phyloP scores from a whole-genome alignment of 2,888 invertebrate genomes.

The Cosmia pyralina region DNA sequence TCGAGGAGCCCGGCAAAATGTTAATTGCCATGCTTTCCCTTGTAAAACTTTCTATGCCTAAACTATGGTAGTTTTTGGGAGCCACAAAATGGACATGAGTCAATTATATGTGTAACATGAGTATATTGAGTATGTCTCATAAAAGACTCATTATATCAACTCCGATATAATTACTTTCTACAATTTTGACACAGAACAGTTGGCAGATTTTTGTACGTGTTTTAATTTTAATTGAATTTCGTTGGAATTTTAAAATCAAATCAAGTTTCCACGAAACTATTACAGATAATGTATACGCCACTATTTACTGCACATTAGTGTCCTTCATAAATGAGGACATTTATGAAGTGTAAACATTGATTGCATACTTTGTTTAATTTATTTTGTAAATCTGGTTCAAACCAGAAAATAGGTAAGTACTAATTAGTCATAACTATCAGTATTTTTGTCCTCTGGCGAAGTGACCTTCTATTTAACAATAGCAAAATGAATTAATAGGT shows the following conservation, averaged over 20 bases:
- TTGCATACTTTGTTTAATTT: constrained; percentile 12
- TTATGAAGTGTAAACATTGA: constrained; percentile 18
- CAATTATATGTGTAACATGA: neutral
- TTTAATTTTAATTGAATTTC: neutral
- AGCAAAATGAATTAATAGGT: constrained; percentile 9
- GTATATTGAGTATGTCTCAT: neutral
- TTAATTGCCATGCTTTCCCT: neutral
- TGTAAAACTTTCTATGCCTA: neutral
- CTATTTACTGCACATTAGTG: constrained; percentile 5
- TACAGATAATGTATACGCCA: neutral
- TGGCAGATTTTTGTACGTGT: neutral
- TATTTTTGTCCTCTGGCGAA: constrained; percentile 12
- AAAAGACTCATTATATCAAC: neutral
- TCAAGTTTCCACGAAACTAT: neutral
- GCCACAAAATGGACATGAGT: neutral
- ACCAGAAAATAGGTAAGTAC: neutral
- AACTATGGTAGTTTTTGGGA: neutral
- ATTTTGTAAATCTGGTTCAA: constrained; percentile 15
- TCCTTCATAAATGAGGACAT: constrained; percentile 14
- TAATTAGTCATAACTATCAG: neutral
- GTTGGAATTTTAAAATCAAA: neutral
- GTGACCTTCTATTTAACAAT: constrained; percentile 24
- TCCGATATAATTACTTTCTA: neutral
- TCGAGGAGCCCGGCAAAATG: neutral
- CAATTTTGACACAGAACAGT: neutral